phyloP scores from a whole-genome alignment of 2,797 vertebrate species.

The Smutsia temminckii region DNA sequence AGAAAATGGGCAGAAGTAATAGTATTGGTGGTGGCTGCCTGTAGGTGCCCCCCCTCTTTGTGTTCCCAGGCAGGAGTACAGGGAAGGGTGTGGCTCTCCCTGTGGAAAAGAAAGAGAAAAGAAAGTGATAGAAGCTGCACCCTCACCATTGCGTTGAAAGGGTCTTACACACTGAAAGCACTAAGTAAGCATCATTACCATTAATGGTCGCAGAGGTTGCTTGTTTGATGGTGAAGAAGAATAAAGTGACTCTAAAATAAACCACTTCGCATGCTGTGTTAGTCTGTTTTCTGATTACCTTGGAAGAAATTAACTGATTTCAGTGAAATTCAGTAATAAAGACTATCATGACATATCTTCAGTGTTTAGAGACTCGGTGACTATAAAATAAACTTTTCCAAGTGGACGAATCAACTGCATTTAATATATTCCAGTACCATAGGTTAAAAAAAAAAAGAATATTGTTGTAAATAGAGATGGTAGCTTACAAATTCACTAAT shows the following conservation, averaged over 20 bases:
- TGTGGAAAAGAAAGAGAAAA: not conserved
- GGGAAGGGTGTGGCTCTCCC: not conserved
- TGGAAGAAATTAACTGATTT: constrained; percentile 53
- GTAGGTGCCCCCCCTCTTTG: not conserved
- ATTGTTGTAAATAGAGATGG: not conserved
- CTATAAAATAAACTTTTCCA: not conserved
- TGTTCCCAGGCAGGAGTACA: not conserved
- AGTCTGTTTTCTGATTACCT: constrained; percentile 50
- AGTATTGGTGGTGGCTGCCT: not conserved
- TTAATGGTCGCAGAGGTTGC: constrained; percentile 4
- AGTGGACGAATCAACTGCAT: not conserved
- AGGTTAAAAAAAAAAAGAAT: not conserved
- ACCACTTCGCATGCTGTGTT: not conserved
- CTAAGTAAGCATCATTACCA: not conserved
- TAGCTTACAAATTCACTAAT: not conserved
- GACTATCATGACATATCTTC: not conserved
- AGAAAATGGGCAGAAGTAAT: not conserved
- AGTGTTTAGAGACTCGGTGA: not conserved
- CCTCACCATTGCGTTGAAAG: not conserved
- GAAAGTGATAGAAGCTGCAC: not conserved
- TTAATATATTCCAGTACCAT: not conserved
- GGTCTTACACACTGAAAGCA: constrained; percentile 14
- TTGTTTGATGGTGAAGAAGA: constrained; percentile 43
- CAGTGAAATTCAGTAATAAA: constrained; percentile 32
- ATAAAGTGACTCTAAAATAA: not conserved